Percentiles rank a stretch among this genome's conserved stretches.
Evolutionary conservation across 2,888 invertebrate genomes (phyloP).

Genomic region (Keiferia lycopersicella): DNA sequence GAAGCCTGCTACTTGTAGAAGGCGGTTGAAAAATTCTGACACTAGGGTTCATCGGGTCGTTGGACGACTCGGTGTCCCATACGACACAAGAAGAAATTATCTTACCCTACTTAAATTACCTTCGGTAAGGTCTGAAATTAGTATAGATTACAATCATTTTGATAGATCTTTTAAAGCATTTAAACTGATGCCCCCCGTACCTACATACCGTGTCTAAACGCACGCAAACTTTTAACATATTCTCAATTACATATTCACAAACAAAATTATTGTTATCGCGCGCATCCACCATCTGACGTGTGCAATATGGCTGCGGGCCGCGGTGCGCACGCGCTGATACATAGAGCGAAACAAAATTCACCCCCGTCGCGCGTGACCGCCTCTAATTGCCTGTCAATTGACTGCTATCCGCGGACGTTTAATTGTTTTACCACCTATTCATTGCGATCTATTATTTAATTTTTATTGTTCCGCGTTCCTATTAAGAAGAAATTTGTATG

Average conservation of each 20-base stretch:
- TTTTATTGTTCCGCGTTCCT: not conserved
- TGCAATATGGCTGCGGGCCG: conserved; percentile 78
- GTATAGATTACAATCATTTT: not conserved
- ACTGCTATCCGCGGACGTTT: conserved; percentile 50
- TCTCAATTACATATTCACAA: conserved; percentile 51
- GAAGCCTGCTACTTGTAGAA: no score
- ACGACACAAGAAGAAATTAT: no score
- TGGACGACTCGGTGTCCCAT: no score
- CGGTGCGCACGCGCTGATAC: conserved; percentile 68
- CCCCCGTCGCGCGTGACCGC: conserved; percentile 66
- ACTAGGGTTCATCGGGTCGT: no score
- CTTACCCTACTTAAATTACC: not conserved
- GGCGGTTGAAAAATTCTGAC: no score
- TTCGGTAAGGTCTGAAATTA: not conserved
- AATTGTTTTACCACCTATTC: conserved; percentile 45
- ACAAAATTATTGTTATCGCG: conserved; percentile 54
- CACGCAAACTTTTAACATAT: conserved; percentile 15
- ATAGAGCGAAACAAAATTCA: conserved; percentile 81
- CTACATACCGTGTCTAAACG: not conserved
- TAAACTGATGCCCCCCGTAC: not conserved
- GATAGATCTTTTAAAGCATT: not conserved
- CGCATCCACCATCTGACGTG: conserved; percentile 75
- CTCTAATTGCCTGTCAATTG: conserved; percentile 75
- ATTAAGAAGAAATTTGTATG: not conserved
- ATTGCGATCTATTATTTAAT: conserved; percentile 19